Base-by-base conservation (phyloP, 2,888 invertebrate species). In the Mongoloraphidia duomilia region DNA sequence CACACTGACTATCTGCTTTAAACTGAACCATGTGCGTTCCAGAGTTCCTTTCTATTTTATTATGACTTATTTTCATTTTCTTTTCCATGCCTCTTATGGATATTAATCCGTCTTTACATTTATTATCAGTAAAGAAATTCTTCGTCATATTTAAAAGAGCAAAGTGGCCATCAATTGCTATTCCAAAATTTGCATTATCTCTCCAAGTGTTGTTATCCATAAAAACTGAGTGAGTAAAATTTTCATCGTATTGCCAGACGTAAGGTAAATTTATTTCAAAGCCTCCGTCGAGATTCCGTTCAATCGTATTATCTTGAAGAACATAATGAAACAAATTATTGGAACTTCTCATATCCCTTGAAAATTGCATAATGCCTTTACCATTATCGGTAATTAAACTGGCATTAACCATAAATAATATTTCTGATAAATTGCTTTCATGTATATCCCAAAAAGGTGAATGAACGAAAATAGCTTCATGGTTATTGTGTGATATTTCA, bases 301-400 rank as follows among this genome's bases (percentile, higher is more conserved):
- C 88, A 53, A 98, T 79, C 0, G 84, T 80, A 51, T 87, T 87
- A 60, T 91, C 87, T 64, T 87, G 85, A 44, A 96, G 66, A 33
- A 88, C 75, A 77, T 97, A 98, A 63, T 96, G 93, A 72, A 94
- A 98, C 1, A 98, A 74, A 69, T 98, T 98, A 61, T 97, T 97
- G 0, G 96, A 94, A 53, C 92, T 87, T 56, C 94, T 80, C 58
- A 97, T 79, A 66, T 98, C 94, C 60, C 92, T 80, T 41, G 93
- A 91, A 59, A 89, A 85, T 58, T 96, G 95, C 49, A 80, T 77
- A 53, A 96, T 81, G 11, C 95, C 92, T 63, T 77, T 79, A 0
- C 85, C 86, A 64, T 98, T 98, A 59, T 90, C 86, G 0, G 80
- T 80, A 38, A 98, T 85, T 50, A 84, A 71, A 46, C 85, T 85